Evolutionary conservation across 1,140 invertebrate species (phyloP).

Genomic region (Bombus waltoni): DNA sequence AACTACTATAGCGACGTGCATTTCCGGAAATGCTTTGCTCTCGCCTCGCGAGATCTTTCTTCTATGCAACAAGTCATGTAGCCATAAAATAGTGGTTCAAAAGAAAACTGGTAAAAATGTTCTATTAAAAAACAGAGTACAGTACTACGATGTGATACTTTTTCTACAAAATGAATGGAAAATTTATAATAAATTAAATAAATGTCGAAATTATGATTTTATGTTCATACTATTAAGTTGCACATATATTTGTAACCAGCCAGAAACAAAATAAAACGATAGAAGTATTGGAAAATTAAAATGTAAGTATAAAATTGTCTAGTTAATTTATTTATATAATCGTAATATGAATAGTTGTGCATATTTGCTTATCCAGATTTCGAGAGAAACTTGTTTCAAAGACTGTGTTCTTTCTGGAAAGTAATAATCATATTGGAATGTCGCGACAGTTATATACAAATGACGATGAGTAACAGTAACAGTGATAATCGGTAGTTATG

Average conservation of each 20-base stretch:
- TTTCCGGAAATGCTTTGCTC: slow-evolving; percentile 37
- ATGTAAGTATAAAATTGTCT: not conserved
- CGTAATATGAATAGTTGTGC: no score
- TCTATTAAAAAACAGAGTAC: not conserved
- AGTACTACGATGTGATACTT: not conserved
- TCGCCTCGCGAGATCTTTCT: not conserved
- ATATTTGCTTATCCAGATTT: no score
- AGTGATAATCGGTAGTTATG: no score
- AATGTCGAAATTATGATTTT: not conserved
- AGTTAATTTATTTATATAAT: not conserved
- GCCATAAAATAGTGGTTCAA: not conserved
- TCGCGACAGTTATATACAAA: slow-evolving; percentile 3
- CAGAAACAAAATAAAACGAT: not conserved
- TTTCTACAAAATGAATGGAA: not conserved
- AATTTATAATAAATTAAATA: not conserved
- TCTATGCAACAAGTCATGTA: no score
- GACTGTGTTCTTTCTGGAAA: slow-evolving; percentile 12
- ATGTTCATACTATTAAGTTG: not conserved
- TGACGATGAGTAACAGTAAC: not conserved
- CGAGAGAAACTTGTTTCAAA: not conserved
- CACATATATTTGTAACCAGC: no score
- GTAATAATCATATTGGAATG: slow-evolving; percentile 17
- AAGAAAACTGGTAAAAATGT: not conserved
- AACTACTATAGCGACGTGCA: slow-evolving; percentile 26
- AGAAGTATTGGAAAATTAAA: not conserved